Conservation (phyloP, 2,888 invertebrate species). For the Ctenicera cuprea region DNA sequence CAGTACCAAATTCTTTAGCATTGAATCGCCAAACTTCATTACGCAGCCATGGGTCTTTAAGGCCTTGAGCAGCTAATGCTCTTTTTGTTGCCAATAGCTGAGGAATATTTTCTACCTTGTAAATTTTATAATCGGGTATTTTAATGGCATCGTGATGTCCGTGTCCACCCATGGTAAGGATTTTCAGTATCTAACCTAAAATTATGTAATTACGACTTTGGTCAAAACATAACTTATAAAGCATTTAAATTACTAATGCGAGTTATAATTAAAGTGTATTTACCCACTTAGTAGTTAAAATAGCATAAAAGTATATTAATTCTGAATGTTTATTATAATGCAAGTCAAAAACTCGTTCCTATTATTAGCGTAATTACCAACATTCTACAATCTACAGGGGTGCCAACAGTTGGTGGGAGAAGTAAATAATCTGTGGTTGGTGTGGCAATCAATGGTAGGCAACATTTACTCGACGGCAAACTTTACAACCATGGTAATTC, state of each 20-base stretch:
- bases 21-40: constrained; percentile 91
- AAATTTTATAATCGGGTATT: constrained; percentile 83
- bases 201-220: constrained; percentile 16
- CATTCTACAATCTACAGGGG: no score
- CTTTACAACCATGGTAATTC: no score
- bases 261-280: not conserved
- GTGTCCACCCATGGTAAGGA: constrained; percentile 61
- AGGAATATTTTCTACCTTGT: constrained; percentile 83
- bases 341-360: no score
- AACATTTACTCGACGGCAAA: no score
- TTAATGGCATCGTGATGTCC: constrained; percentile 75
- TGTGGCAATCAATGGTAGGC: no score
- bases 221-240: not conserved
- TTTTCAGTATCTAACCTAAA: constrained; percentile 27
- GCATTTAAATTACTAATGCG: not conserved
- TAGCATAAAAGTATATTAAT: no score
- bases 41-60: constrained; percentile 92
- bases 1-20: constrained; percentile 77
- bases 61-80: constrained; percentile 81
- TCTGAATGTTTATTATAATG: no score
- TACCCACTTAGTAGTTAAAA: not conserved
- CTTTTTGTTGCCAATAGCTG: constrained; percentile 79
- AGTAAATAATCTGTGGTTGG: no score
- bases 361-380: no score
- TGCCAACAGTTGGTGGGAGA: no score